A percentile compares a stretch with the other conserved stretches of the same genome.
These are phyloP conservation scores for Agriopis leucophaearia DNA, from an alignment of 2,888 invertebrate genomes.

Conservation along the genomic window DNA sequence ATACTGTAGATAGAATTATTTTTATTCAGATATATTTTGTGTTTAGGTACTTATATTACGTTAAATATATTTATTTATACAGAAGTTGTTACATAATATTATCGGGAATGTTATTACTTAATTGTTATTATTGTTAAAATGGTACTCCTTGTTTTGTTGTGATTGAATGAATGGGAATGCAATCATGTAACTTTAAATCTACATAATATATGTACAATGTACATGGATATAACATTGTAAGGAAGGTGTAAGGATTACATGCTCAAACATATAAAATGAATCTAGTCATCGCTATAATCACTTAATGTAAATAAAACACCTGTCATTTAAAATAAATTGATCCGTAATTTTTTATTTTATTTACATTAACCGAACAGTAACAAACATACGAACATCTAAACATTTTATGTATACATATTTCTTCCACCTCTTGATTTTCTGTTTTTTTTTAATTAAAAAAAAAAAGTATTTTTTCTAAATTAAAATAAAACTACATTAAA, in stretches of 20 bases:
- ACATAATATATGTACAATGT: too few relatives aligned
- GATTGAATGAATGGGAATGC: conserved; percentile 31
- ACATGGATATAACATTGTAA: conserved; percentile 27
- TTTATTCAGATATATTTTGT: background rate
- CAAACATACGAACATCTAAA: too few relatives aligned
- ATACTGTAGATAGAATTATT: background rate
- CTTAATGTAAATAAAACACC: conserved; percentile 51
- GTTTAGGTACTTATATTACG: background rate
- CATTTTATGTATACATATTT: too few relatives aligned
- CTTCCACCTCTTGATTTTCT: too few relatives aligned
- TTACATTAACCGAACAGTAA: background rate
- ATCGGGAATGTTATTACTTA: conserved; percentile 40
- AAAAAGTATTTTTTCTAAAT: background rate
- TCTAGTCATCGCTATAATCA: conserved; percentile 65
- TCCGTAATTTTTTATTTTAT: conserved; percentile 38
- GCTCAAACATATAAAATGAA: conserved; percentile 71
- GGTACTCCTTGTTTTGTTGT: conserved; percentile 46
- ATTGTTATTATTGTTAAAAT: conserved; percentile 33
- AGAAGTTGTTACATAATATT: conserved; percentile 14
- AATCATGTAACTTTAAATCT: conserved; percentile 13
- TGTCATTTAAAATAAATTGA: conserved; percentile 53
- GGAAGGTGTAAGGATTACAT: conserved; percentile 39
- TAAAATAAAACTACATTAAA: conserved; percentile 6
- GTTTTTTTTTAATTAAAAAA: too few relatives aligned
- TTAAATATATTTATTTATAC: background rate